A percentile compares a stretch with the other conserved stretches of the same genome.
Conservation (phyloP, 2,113 vertebrate genomes). For the Festucalex cinctus region DNA sequence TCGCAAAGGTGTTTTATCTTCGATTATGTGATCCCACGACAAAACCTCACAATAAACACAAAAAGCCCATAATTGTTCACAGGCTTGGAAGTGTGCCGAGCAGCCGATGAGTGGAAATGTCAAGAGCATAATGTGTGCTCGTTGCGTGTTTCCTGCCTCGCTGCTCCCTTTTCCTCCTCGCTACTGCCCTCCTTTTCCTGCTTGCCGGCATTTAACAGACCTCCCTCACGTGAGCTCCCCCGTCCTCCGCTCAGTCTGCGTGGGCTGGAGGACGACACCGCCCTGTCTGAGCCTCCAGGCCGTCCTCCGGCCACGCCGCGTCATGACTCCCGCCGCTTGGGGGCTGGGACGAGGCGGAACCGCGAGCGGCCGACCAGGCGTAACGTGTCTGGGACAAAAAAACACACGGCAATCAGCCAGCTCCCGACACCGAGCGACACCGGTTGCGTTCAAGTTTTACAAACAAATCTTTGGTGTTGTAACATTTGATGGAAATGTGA, state of each 20-base stretch:
- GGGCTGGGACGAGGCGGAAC: slow-evolving; percentile 21
- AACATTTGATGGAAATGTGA: too few species aligned
- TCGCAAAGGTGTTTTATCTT: neutral
- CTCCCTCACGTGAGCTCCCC: slow-evolving; percentile 55
- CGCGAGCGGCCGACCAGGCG: slow-evolving; percentile 43
- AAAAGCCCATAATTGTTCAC: slow-evolving; percentile 43
- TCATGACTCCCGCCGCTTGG: neutral
- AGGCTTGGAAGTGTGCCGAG: slow-evolving; percentile 24
- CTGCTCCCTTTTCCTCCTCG: neutral
- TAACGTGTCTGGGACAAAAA: slow-evolving; percentile 62
- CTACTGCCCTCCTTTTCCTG: slow-evolving; percentile 19
- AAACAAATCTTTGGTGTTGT: too few species aligned
- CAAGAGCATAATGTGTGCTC: slow-evolving; percentile 29
- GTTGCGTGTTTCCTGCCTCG: slow-evolving; percentile 2
- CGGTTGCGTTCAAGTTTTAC: slow-evolving; percentile 3
- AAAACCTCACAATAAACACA: neutral
- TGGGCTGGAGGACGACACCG: slow-evolving; percentile 34
- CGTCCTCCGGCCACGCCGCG: slow-evolving; percentile 31
- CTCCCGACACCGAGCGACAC: slow-evolving; percentile 46
- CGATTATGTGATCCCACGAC: neutral
- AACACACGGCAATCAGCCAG: slow-evolving; percentile 62
- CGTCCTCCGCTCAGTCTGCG: slow-evolving; percentile 25
- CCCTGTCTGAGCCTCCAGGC: slow-evolving; percentile 57
- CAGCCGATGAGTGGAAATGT: slow-evolving; percentile 62
- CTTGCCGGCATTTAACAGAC: slow-evolving; percentile 30